Percentiles rank a stretch among this genome's conserved stretches.
phyloP scores from a whole-genome alignment of 92 coral and sea anemone genomes.

The Epizoanthus scotinus region DNA sequence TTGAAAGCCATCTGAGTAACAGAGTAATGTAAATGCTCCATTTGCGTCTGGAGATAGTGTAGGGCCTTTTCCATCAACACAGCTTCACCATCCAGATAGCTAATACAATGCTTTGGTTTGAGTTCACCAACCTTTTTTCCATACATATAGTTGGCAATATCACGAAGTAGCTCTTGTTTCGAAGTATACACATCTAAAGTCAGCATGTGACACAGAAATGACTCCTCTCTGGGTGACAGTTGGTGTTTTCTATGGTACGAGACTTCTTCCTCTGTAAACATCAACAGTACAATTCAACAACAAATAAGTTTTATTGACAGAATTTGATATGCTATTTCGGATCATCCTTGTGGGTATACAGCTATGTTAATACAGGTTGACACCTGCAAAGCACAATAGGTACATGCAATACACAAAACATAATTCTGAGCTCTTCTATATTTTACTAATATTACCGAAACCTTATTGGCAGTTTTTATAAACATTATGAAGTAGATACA shows the following conservation, averaged over 20 bases:
- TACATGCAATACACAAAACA: too few relatives aligned
- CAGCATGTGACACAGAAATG: constrained; percentile 13
- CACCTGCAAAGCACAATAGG: too few relatives aligned
- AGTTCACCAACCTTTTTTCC: constrained; percentile 24
- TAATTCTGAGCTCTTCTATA: too few relatives aligned
- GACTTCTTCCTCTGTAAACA: neutral
- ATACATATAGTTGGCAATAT: constrained; percentile 33
- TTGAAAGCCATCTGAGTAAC: constrained; percentile 34
- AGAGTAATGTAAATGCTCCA: constrained; percentile 35
- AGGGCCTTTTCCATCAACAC: neutral
- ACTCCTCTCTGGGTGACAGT: constrained; percentile 29
- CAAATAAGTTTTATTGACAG: neutral
- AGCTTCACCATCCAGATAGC: neutral
- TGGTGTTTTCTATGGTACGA: constrained; percentile 26
- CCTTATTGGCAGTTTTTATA: too few relatives aligned
- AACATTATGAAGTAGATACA: too few relatives aligned
- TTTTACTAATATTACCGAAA: too few relatives aligned
- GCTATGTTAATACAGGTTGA: too few relatives aligned
- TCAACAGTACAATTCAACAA: neutral
- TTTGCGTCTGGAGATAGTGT: neutral
- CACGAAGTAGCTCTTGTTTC: constrained; percentile 18
- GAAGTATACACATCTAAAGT: neutral
- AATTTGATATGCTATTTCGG: too few relatives aligned
- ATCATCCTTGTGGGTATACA: too few relatives aligned
- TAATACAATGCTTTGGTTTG: neutral